Conservation (phyloP, 2,888 invertebrate genomes). For the Zhuqinia jingwanae region DNA sequence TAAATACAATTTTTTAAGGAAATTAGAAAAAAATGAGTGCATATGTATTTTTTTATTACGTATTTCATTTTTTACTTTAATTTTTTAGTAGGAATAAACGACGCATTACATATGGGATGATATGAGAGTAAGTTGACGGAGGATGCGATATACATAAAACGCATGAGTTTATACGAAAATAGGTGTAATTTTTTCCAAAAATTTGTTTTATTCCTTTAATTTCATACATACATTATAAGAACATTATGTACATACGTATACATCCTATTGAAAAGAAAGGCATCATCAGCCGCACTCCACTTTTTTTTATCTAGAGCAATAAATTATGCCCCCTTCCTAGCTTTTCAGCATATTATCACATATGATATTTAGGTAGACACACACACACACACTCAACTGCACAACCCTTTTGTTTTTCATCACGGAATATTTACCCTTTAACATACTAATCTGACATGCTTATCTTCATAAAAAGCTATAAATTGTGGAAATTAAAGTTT, state of each 20-base stretch:
- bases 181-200: no score
- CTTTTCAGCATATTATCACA: conserved; percentile 69
- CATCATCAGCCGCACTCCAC: no score
- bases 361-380: conserved; percentile 55
- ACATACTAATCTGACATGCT: conserved; percentile 65
- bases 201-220: conserved; percentile 54
- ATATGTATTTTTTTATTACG: no score
- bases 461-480: conserved; percentile 68
- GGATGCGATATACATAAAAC: no score
- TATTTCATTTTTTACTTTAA: not conserved
- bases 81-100: not conserved
- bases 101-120: no score
- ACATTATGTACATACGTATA: no score
- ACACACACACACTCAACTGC: no score
- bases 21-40: not conserved
- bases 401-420: conserved; percentile 62
- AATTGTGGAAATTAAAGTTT: conserved; percentile 70
- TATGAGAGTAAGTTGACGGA: no score
- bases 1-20: not conserved
- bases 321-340: conserved; percentile 58
- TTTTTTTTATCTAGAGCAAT: conserved; percentile 51
- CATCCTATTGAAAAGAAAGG: not conserved
- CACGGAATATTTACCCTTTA: conserved; percentile 54
- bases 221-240: no score
- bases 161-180: not conserved